These are phyloP conservation scores for Copidosoma aretas DNA, from an alignment of 2,888 invertebrate species.

Conservation along the genomic window DNA sequence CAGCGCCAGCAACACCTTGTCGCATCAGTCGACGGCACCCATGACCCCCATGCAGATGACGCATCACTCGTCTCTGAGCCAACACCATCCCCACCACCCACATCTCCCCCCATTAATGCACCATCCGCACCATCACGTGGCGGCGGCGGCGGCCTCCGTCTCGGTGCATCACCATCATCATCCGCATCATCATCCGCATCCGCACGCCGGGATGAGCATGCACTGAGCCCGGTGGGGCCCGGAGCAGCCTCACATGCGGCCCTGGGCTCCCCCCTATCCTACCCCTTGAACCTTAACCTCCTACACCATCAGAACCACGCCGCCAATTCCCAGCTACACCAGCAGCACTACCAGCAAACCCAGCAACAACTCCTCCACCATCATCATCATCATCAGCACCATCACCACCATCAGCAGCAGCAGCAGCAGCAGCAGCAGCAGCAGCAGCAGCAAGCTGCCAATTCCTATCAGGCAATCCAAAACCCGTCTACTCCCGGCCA, in stretches of 20 bases:
- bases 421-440: constrained; percentile 51
- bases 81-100: constrained; percentile 67
- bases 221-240: constrained; percentile 83
- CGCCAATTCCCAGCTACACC: constrained; percentile 41
- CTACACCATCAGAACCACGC: constrained; percentile 54
- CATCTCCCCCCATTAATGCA: constrained; percentile 71
- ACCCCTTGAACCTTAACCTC: constrained; percentile 60
- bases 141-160: constrained; percentile 60
- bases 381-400: constrained; percentile 25
- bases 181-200: constrained; percentile 58
- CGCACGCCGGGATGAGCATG: constrained; percentile 66
- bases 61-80: constrained; percentile 66
- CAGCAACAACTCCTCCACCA: constrained; percentile 38
- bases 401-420: constrained; percentile 44
- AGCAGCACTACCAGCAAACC: constrained; percentile 28
- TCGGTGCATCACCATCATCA: constrained; percentile 55
- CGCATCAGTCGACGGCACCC: constrained; percentile 65
- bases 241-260: constrained; percentile 59
- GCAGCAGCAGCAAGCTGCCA: constrained; percentile 52
- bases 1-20: constrained; percentile 52
- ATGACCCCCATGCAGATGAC: constrained; percentile 65
- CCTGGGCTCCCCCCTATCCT: constrained; percentile 62
- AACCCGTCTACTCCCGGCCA: constrained; percentile 58
- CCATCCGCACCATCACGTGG: constrained; percentile 61
- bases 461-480: constrained; percentile 52